Percentiles rank a stretch among this genome's conserved stretches.
phyloP scores from a whole-genome alignment of 2,888 invertebrate genomes.

The Dryocosmus kuriphilus region DNA sequence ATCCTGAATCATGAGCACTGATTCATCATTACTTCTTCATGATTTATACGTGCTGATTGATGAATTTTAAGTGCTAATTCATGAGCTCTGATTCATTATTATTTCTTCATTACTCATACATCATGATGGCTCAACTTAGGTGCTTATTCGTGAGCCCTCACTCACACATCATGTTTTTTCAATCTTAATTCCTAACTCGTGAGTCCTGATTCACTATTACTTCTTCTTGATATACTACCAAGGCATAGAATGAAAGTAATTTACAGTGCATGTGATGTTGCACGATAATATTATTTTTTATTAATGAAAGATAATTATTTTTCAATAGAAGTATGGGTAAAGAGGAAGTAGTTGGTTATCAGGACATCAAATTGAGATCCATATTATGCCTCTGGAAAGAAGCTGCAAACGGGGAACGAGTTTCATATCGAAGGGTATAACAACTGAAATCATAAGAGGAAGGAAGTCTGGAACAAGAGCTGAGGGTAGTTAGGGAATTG shows the following conservation, averaged over 20 bases:
- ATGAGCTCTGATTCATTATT: too few species aligned
- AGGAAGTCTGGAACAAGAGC: conserved; percentile 55
- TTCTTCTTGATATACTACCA: too few species aligned
- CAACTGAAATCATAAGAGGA: conserved; percentile 47
- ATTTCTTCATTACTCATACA: too few species aligned
- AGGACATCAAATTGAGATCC: conserved; percentile 35
- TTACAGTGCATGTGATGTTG: not conserved
- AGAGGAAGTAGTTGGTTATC: conserved; percentile 46
- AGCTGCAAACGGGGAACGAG: conserved; percentile 55
- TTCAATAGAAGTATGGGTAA: not conserved
- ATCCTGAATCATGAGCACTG: too few species aligned
- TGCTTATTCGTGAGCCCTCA: too few species aligned
- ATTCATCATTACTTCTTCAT: too few species aligned
- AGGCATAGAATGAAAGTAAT: not conserved
- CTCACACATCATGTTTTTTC: too few species aligned
- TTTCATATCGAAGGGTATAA: conserved; percentile 54
- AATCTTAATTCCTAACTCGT: too few species aligned
- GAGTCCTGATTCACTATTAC: too few species aligned
- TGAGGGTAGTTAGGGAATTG: conserved; percentile 67
- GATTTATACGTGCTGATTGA: too few species aligned
- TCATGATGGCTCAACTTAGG: too few species aligned
- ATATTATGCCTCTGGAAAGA: conserved; percentile 36
- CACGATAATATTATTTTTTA: not conserved
- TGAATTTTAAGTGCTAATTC: too few species aligned
- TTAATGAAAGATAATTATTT: not conserved